phyloP scores from a whole-genome alignment of 1,140 invertebrate species.

The Bombus picipes region DNA sequence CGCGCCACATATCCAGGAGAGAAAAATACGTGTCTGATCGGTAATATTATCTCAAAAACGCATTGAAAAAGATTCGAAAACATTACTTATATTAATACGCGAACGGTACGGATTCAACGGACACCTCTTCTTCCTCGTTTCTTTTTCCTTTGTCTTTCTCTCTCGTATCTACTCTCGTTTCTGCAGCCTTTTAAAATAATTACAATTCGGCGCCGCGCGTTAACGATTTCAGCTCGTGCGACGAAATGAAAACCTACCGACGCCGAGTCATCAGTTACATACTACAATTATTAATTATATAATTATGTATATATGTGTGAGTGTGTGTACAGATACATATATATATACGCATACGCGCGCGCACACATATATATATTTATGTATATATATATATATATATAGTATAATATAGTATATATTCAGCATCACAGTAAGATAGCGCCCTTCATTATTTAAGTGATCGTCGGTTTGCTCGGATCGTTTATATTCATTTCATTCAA shows the following conservation, averaged over 20 bases:
- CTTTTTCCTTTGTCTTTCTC: background rate
- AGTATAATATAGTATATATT: slow-evolving; percentile 77
- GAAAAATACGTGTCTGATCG: background rate
- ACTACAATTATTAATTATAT: slow-evolving; percentile 69
- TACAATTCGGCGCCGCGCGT: slow-evolving; percentile 35
- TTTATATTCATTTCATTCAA: slow-evolving; percentile 76
- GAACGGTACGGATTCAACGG: slow-evolving; percentile 28
- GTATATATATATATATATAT: slow-evolving; percentile 57
- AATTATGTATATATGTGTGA: slow-evolving; percentile 53
- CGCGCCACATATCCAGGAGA: slow-evolving; percentile 1
- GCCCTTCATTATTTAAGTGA: slow-evolving; percentile 79
- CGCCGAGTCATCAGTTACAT: slow-evolving; percentile 43
- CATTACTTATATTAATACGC: slow-evolving; percentile 32
- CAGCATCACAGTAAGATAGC: slow-evolving; percentile 83
- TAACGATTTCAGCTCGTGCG: background rate
- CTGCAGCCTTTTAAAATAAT: slow-evolving; percentile 47
- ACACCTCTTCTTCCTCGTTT: slow-evolving; percentile 7
- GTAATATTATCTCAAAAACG: background rate
- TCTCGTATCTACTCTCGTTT: slow-evolving; percentile 26
- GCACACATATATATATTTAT: slow-evolving; percentile 52
- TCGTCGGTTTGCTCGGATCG: slow-evolving; percentile 74
- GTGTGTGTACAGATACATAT: slow-evolving; percentile 25
- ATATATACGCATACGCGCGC: slow-evolving; percentile 59
- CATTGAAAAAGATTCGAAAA: slow-evolving; percentile 34
- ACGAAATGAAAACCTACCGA: background rate